A percentile compares a stretch with the other conserved stretches of the same genome.
These are phyloP conservation scores for Caretta caretta DNA, from an alignment of 2,113 vertebrate species.

Conservation along the genomic window DNA sequence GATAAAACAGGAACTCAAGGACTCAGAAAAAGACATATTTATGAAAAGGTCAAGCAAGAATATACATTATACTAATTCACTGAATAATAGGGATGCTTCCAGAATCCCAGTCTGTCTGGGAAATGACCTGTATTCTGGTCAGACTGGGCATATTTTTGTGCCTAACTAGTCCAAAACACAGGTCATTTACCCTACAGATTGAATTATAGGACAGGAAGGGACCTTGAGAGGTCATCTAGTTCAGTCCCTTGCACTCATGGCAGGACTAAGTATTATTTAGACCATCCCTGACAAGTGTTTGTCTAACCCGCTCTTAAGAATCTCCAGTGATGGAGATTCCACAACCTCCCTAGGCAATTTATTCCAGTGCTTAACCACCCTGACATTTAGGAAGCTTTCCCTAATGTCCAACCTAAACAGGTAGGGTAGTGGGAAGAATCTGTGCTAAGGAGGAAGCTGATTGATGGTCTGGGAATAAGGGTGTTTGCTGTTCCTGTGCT, in stretches of 20 bases:
- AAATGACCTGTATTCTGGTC: not conserved
- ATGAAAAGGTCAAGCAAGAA: slow-evolving; percentile 34
- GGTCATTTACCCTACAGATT: not conserved
- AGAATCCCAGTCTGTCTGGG: not conserved
- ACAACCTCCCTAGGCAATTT: too few relatives aligned
- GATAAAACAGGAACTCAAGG: slow-evolving; percentile 59
- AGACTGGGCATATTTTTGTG: not conserved
- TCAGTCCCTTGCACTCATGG: too few relatives aligned
- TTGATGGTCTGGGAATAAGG: not conserved
- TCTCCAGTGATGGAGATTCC: too few relatives aligned
- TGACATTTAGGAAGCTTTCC: too few relatives aligned
- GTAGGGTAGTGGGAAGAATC: not conserved
- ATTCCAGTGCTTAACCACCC: too few relatives aligned
- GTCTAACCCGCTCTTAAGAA: too few relatives aligned
- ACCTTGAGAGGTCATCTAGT: too few relatives aligned
- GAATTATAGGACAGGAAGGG: too few relatives aligned
- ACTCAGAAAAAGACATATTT: slow-evolving; percentile 25
- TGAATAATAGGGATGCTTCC: rapidly evolving
- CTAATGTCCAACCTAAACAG: too few relatives aligned
- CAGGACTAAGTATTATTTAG: too few relatives aligned
- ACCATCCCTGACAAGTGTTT: too few relatives aligned
- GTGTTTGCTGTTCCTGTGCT: not conserved
- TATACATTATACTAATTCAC: not conserved
- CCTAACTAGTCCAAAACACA: not conserved
- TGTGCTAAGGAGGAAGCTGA: not conserved